phyloP scores from a whole-genome alignment of 2,888 invertebrate genomes.

The Cheilosia grossa region DNA sequence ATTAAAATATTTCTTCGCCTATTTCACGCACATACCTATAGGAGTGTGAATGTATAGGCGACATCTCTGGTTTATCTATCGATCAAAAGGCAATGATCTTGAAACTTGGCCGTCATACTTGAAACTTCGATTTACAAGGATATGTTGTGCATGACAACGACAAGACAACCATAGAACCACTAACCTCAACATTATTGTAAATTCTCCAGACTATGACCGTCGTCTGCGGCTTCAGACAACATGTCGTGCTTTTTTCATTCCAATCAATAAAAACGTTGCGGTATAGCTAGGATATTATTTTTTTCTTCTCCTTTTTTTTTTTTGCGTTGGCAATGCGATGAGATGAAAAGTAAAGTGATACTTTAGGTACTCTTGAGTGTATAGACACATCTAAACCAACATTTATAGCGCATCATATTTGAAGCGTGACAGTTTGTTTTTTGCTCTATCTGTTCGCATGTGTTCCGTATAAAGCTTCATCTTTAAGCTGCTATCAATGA shows the following conservation, averaged over 20 bases:
- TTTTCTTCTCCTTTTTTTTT: constrained; percentile 27
- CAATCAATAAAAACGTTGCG: constrained; percentile 69
- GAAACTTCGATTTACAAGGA: constrained; percentile 51
- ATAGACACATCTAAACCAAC: constrained; percentile 29
- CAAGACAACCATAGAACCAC: constrained; percentile 16
- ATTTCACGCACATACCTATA: neutral
- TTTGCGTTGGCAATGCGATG: constrained; percentile 7
- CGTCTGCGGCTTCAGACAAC: constrained; percentile 74
- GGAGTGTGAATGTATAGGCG: neutral
- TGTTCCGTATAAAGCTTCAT: constrained; percentile 59
- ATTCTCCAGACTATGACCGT: constrained; percentile 70
- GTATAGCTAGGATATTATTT: constrained; percentile 50
- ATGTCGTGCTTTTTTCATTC: constrained; percentile 54
- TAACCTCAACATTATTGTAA: constrained; percentile 67
- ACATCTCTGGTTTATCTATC: constrained; percentile 9
- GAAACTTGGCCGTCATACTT: constrained; percentile 54
- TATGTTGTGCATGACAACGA: neutral
- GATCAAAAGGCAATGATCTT: constrained; percentile 64
- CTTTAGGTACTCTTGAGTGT: constrained; percentile 54
- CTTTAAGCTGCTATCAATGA: constrained; percentile 71
- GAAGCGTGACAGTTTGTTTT: constrained; percentile 68
- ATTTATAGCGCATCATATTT: constrained; percentile 51
- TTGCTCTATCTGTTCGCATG: constrained; percentile 13
- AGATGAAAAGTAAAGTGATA: constrained; percentile 73
- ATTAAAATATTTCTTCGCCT: too few relatives aligned